phyloP scores from a whole-genome alignment of 2,113 vertebrate genomes.

The Pica pica region DNA sequence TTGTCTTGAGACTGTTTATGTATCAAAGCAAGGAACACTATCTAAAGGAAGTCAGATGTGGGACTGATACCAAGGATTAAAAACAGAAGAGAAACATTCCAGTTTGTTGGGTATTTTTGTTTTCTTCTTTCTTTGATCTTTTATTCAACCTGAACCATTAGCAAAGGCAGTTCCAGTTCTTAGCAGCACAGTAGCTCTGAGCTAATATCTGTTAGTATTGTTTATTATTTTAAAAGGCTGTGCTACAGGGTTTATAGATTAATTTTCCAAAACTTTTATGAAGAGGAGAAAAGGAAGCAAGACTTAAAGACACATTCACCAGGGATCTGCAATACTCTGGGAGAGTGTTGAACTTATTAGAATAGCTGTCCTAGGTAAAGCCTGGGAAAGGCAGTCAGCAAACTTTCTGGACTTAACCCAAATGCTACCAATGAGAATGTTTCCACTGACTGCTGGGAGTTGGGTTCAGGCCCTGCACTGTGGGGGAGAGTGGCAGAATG shows the following conservation, averaged over 20 bases:
- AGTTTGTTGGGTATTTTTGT: neutral
- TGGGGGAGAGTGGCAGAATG: neutral
- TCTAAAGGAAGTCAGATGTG: neutral
- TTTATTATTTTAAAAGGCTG: neutral
- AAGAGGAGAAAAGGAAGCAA: neutral
- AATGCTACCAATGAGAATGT: neutral
- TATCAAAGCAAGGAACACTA: neutral
- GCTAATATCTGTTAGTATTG: neutral
- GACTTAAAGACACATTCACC: neutral
- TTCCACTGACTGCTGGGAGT: neutral
- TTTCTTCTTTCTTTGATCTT: neutral
- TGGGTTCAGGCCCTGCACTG: neutral
- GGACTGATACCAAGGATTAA: neutral
- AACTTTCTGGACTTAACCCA: neutral
- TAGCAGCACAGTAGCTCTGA: neutral
- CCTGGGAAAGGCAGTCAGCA: neutral
- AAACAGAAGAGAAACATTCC: neutral
- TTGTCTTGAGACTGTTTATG: neutral
- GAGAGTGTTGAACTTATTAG: neutral
- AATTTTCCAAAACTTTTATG: neutral
- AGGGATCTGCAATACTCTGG: neutral
- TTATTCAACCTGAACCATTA: neutral
- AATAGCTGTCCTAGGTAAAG: neutral
- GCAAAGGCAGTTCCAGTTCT: neutral
- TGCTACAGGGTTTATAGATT: neutral